phyloP scores from a whole-genome alignment of 2,888 invertebrate species.

The Tortrix viridana region DNA sequence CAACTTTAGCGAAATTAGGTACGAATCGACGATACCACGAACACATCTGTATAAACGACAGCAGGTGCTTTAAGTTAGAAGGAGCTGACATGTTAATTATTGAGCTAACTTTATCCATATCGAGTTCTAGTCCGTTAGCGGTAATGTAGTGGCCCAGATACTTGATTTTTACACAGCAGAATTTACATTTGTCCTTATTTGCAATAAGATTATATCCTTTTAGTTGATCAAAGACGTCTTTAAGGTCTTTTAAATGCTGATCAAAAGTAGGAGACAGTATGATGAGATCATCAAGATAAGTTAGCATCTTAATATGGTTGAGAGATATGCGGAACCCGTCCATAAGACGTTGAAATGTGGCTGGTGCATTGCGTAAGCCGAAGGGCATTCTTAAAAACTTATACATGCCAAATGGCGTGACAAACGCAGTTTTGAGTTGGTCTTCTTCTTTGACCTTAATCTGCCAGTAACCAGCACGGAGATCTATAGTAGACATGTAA shows the following conservation, averaged over 20 bases:
- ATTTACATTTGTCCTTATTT: slow-evolving; percentile 41
- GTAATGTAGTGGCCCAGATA: slow-evolving; percentile 33
- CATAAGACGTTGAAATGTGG: slow-evolving; percentile 51
- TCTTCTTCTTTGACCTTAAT: slow-evolving; percentile 40
- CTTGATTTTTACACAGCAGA: slow-evolving; percentile 31
- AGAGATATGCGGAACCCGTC: slow-evolving; percentile 46
- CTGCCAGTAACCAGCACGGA: slow-evolving; percentile 56
- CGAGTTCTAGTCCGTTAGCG: slow-evolving; percentile 29
- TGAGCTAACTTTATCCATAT: slow-evolving; percentile 37
- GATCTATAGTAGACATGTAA: slow-evolving; percentile 51
- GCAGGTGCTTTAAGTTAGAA: slow-evolving; percentile 34
- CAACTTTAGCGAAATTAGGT: slow-evolving; percentile 40
- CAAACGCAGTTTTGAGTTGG: slow-evolving; percentile 45
- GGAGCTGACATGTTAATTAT: slow-evolving; percentile 33
- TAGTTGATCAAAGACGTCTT: slow-evolving; percentile 38
- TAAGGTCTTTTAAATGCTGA: slow-evolving; percentile 43
- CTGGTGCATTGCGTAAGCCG: slow-evolving; percentile 50
- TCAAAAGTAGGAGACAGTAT: slow-evolving; percentile 43
- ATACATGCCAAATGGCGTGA: slow-evolving; percentile 48
- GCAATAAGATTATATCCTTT: too few relatives aligned
- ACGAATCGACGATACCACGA: slow-evolving; percentile 46
- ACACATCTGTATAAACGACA: too few relatives aligned
- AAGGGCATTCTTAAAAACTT: slow-evolving; percentile 52
- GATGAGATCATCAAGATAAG: slow-evolving; percentile 50
- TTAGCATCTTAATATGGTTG: slow-evolving; percentile 39